Evolutionary conservation across 2,888 invertebrate genomes (phyloP).

Genomic region (Sialis fuliginosa): DNA sequence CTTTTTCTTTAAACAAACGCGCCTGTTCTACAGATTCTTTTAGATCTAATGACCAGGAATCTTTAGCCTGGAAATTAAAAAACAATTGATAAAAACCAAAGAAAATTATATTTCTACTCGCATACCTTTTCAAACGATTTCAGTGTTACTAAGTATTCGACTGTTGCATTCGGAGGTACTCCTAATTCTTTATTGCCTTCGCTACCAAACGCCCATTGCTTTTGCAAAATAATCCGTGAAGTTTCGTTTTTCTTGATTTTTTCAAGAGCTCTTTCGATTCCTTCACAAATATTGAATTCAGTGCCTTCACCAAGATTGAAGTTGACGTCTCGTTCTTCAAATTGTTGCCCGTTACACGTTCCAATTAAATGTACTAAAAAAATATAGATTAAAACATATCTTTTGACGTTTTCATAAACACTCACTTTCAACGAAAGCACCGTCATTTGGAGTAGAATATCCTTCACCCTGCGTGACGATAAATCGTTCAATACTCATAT

Average conservation of each 20-base stretch:
- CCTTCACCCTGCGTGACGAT: conserved; percentile 55
- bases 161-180: conserved; percentile 60
- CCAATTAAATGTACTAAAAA: conserved; percentile 55
- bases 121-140: conserved; percentile 65
- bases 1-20: conserved; percentile 73
- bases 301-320: conserved; percentile 77
- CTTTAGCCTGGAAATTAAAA: conserved; percentile 37
- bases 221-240: conserved; percentile 50
- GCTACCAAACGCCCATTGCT: conserved; percentile 65
- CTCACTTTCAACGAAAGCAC: conserved; percentile 64
- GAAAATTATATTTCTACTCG: neutral
- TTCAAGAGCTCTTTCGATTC: conserved; percentile 64
- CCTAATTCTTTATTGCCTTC: conserved; percentile 47
- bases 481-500: conserved; percentile 63
- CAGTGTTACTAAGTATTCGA: conserved; percentile 69
- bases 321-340: conserved; percentile 67
- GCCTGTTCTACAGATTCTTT: conserved; percentile 67
- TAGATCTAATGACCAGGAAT: conserved; percentile 65
- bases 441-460: conserved; percentile 59
- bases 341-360: conserved; percentile 40
- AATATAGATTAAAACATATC: conserved; percentile 13
- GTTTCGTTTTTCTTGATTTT: conserved; percentile 69
- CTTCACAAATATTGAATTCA: conserved; percentile 56
- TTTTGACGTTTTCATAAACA: neutral
- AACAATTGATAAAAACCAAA: neutral